phyloP scores from a whole-genome alignment of 2,888 invertebrate genomes.

The Nomada fabriciana region DNA sequence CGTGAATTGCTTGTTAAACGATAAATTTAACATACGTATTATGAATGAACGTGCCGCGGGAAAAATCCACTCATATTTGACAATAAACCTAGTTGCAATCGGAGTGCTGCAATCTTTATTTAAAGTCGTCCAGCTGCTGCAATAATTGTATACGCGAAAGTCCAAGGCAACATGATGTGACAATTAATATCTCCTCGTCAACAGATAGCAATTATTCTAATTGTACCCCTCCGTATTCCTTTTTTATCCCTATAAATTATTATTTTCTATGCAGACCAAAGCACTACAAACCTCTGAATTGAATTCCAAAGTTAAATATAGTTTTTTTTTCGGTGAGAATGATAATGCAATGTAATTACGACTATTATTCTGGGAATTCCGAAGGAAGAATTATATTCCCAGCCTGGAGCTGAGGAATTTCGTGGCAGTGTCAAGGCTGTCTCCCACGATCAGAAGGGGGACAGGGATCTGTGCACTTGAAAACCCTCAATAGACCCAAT shows the following conservation, averaged over 20 bases:
- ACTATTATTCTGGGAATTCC: background rate
- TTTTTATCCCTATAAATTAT: too few species aligned
- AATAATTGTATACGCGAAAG: too few species aligned
- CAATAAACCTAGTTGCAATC: slow-evolving; percentile 19
- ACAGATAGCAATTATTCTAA: background rate
- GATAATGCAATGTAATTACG: too few species aligned
- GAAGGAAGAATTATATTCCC: background rate
- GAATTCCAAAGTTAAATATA: too few species aligned
- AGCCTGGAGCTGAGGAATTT: slow-evolving; percentile 49
- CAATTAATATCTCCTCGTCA: background rate
- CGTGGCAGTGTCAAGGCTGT: slow-evolving; percentile 51
- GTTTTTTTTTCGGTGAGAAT: too few species aligned
- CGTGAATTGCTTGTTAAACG: slow-evolving; percentile 36
- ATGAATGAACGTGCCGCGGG: slow-evolving; percentile 11
- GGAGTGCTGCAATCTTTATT: slow-evolving; percentile 1
- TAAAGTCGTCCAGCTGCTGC: too few species aligned
- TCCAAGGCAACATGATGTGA: background rate
- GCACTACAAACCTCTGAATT: too few species aligned
- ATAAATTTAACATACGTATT: slow-evolving; percentile 22
- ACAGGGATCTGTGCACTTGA: slow-evolving; percentile 73
- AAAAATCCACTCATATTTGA: slow-evolving; percentile 36
- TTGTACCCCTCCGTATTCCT: too few species aligned
- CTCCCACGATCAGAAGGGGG: slow-evolving; percentile 75
- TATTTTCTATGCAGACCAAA: too few species aligned
- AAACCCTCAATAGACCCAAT: slow-evolving; percentile 81